Evolutionary conservation across 2,797 vertebrate genomes (phyloP), one percentile per base, ranked within the genome.

Genomic region (Pogonophryne albipinna): DNA sequence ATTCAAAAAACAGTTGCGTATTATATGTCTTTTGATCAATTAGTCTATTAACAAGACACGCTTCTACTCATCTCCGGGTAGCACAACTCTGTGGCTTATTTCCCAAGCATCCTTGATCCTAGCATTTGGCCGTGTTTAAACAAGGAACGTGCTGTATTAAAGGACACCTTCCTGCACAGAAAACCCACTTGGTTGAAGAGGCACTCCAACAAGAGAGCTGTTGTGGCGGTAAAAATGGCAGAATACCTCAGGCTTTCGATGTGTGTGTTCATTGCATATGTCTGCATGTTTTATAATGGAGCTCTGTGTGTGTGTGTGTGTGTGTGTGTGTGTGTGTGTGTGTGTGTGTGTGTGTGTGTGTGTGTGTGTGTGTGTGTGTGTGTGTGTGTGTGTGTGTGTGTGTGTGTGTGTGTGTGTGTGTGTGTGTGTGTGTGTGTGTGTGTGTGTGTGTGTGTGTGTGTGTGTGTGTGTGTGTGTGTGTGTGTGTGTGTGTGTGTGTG

Each of bases 151-250:
- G 38, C 31, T 66, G 11, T 66, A 83, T 66, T 63, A 31, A 81
- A n/a, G 56, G 49, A 74, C 42, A 56, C 41, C 62, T 60, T 17
- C 58, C 62, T 50, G 65, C 44, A 53, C 4, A 45, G 46, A 65
- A 71, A 70, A 70, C 62, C 68, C 60, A 50, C 51, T 67, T 62
- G 42, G 23, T 45, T 76, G 56, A 69, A 70, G 64, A 66, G 59
- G 64, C 56, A 75, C 79, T 78, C 34, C 19, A 34, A 53, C n/a
- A 44, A 19, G 50, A 85, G 58, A 8, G 4, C 34, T 66, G 27
- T 19, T 65, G 23, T 49, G 46, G 15, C 51, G 51, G 20, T 17
- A n/a, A 47, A 38, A 66, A 68, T 44, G 46, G 41, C 60, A 66
- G 46, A 71, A 61, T 19, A 51, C 59, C 65, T 59, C 58, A 16